Evolutionary conservation across 2,113 vertebrate genomes (phyloP).

Genomic region (Corythornis madagascariensis): DNA sequence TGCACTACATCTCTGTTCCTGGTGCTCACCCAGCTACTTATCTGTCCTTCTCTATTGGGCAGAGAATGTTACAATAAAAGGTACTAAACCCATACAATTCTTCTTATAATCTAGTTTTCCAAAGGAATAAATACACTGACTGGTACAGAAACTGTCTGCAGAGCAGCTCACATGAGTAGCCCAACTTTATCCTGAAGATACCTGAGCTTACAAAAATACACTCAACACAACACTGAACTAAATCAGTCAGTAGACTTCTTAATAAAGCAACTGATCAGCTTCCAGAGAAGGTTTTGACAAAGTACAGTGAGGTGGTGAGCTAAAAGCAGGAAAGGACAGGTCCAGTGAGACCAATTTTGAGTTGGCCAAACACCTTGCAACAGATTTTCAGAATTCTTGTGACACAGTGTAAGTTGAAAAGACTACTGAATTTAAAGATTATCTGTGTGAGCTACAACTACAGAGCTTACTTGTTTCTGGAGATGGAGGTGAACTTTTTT

Average conservation of each 20-base stretch:
- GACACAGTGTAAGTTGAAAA: neutral
- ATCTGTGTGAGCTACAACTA: neutral
- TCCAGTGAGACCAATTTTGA: neutral
- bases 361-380: neutral
- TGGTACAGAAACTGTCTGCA: neutral
- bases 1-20: neutral
- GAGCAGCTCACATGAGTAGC: neutral
- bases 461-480: neutral
- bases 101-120: neutral
- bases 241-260: neutral
- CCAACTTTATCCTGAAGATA: fast-evolving
- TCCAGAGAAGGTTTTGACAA: neutral
- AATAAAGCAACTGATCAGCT: neutral
- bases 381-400: neutral
- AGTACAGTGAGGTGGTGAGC: neutral
- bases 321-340: neutral
- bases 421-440: neutral
- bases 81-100: neutral
- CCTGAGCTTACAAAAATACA: neutral
- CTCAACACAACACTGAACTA: fast-evolving
- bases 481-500: neutral
- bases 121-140: neutral
- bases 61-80: neutral
- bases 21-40: neutral
- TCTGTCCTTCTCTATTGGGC: neutral